Conservation (phyloP, 2,888 invertebrate species). For the Antheraea yamamai region DNA sequence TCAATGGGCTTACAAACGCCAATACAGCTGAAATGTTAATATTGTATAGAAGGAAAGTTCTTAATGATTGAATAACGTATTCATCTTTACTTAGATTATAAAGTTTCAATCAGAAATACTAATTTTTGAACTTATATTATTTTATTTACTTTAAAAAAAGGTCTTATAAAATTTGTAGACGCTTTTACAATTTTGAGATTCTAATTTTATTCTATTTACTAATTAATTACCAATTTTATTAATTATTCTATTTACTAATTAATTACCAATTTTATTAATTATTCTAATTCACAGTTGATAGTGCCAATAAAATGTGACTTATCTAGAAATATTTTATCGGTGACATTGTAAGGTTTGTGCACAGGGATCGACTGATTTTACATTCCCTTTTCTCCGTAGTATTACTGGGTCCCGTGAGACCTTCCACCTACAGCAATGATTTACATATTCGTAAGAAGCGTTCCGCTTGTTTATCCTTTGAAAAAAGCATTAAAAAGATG, state of each 20-base stretch:
- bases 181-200: neutral
- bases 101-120: neutral
- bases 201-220: no score
- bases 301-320: neutral
- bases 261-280: no score
- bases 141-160: neutral
- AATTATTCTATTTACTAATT: no score
- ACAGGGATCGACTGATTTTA: neutral
- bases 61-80: neutral
- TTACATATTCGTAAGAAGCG: neutral
- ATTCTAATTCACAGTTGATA: neutral
- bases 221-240: no score
- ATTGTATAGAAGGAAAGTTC: neutral
- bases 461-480: neutral
- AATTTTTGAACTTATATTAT: neutral
- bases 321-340: neutral
- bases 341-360: neutral
- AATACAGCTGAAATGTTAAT: slow-evolving; percentile 2
- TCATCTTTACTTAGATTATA: neutral
- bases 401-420: neutral
- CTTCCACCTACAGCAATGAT: neutral
- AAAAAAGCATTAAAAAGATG: neutral
- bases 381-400: neutral
- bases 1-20: neutral
- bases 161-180: neutral